Evolutionary conservation across 30 jellyfish, hydroid and myxozoan species (phyloP), one percentile per base, ranked within the genome.

Genomic region (Calvadosia cruxmelitensis): DNA sequence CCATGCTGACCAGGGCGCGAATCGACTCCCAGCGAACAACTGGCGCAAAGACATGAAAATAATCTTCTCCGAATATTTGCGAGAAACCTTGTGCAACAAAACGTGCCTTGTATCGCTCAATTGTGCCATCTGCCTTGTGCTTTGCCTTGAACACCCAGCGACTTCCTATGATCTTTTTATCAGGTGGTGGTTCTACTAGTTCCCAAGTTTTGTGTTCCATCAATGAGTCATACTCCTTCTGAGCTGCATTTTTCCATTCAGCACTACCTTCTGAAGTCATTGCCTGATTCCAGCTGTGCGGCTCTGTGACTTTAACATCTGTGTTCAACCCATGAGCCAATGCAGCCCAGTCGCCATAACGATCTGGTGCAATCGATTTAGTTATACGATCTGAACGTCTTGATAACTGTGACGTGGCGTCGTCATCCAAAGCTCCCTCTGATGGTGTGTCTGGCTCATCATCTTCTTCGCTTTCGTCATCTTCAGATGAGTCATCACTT

Each of bases 11-110:
- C 69, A 57, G 32, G 27, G 69, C 24, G 32, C 69, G 69, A 57
- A 27, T 27, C 7, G 27, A 24, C 27, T 57, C 69, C 12, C 69
- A 24, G 27, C 69, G 69, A 16, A 57, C 27, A 5, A 57, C 12
- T n/a, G 27, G 27, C 10, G 69, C 10, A 65, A 65, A 65, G 10
- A 65, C 65, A 5, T 65, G 74, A 7, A 65, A 20, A 65, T 7
- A 65, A 30, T 30, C 74, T 30, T 65, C 74, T 65, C 74, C 64
- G 65, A 16, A 65, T 20, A 23, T 65, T 30, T 65, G 74, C 26
- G 10, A 5, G 65, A 2, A 65, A 7, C 74, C 74, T 30, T 65
- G 74, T n/a, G 74, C 64, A 26, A 65, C 65, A 13, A 30, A 30
- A 23, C 65, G 16, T 26, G 65, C 74, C 30, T 26, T 65, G 20